Conservation (phyloP, 1,140 invertebrate genomes). For the Manduca sexta region DNA sequence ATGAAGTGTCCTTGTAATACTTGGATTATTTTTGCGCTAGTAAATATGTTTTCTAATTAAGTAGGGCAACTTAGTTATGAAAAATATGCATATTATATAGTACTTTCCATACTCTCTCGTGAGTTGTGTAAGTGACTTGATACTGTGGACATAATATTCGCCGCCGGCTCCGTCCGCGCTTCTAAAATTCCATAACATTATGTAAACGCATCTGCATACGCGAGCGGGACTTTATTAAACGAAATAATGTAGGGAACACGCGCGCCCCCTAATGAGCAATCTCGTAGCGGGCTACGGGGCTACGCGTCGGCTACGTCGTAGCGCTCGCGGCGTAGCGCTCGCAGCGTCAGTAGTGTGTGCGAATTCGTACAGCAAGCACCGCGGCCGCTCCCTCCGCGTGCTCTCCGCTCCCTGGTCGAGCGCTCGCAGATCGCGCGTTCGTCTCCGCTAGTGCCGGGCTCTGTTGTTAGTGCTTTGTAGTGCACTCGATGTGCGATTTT, state of each 20-base stretch:
- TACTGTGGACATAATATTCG: too few relatives aligned
- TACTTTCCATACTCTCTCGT: too few relatives aligned
- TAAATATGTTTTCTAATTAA: too few relatives aligned
- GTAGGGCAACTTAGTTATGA: too few relatives aligned
- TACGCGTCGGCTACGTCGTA: constrained; percentile 11
- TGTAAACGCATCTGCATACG: constrained; percentile 40
- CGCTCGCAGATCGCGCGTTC: neutral
- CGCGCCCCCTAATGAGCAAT: constrained; percentile 40
- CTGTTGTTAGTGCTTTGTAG: neutral
- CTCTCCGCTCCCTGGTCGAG: neutral
- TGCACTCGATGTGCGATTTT: neutral
- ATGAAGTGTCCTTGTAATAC: too few relatives aligned
- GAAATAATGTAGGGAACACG: constrained; percentile 44
- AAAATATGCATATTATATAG: too few relatives aligned
- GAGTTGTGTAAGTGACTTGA: too few relatives aligned
- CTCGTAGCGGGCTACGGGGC: constrained; percentile 20
- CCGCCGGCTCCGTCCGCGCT: neutral
- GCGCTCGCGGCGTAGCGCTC: constrained; percentile 18
- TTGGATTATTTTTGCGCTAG: too few relatives aligned
- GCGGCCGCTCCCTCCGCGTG: constrained; percentile 5
- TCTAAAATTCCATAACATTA: constrained; percentile 39
- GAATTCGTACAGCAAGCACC: constrained; percentile 20
- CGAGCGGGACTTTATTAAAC: constrained; percentile 48
- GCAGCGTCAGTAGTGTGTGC: constrained; percentile 23
- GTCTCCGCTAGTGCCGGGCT: neutral